Conservation (phyloP, 1,140 invertebrate genomes). For the Ips nitidus region DNA sequence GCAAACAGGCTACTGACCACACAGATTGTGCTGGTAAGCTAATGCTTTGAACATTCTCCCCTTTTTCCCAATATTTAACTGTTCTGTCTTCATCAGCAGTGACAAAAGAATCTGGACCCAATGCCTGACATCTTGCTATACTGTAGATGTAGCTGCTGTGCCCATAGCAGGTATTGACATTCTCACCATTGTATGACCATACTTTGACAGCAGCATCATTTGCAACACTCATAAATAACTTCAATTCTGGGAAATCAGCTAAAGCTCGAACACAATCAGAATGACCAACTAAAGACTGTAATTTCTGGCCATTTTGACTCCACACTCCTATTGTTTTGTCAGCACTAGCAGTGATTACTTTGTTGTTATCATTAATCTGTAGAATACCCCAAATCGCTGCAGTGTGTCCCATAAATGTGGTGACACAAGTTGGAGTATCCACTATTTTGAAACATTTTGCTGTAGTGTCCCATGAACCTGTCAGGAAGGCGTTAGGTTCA, state of each 20-base stretch:
- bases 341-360: conserved; percentile 83
- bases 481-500: conserved; percentile 61
- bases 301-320: conserved; percentile 61
- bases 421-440: conserved; percentile 50
- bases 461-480: conserved; percentile 90
- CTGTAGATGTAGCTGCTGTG: conserved; percentile 81
- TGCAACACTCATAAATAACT: conserved; percentile 75
- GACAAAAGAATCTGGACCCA: conserved; percentile 64
- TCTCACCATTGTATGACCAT: conserved; percentile 80
- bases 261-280: conserved; percentile 88
- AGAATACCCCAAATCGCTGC: conserved; percentile 89
- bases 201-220: conserved; percentile 86
- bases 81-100: conserved; percentile 86
- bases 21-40: conserved; percentile 82
- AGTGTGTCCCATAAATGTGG: conserved; percentile 74
- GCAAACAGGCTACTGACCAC: conserved; percentile 80
- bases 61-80: conserved; percentile 78
- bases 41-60: conserved; percentile 69
- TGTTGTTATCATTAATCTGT: conserved; percentile 57
- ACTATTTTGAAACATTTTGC: conserved; percentile 77
- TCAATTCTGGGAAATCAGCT: conserved; percentile 64
- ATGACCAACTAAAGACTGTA: conserved; percentile 65
- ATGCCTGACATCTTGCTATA: conserved; percentile 63
- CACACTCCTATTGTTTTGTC: conserved; percentile 89
- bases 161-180: conserved; percentile 75